Base-by-base conservation (phyloP, 2,113 vertebrate species). In the Lepisosteus osseus region DNA sequence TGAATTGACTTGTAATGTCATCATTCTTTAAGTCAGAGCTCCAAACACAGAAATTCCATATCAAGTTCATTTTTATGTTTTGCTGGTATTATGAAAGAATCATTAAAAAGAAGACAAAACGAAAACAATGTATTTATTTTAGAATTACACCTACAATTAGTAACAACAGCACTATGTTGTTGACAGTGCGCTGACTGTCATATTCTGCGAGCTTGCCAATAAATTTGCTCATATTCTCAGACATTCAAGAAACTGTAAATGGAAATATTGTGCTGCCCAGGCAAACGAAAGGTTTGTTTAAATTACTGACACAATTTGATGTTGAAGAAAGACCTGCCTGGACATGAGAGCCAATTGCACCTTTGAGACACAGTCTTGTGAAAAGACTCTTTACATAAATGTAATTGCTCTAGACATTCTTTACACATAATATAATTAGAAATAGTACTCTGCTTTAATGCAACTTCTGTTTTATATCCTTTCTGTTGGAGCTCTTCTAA, bases 241-340 rank as follows among this genome's bases (percentile, higher is more conserved):
- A 61, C 77, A 71, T 73, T 65, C 75, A 74, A 74, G 4, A 17
- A 73, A 72, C 57, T 70, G 66, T 29, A 29, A 29, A 73, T 0
- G 41, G 78, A 70, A 54, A 68, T 65, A 70, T 75, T 55, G 73
- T 68, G 70, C 9, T 61, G 70, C 54, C 63, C 54, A 0, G 67
- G 45, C 65, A 74, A 84, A 78, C 7, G 62, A 62, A 79, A 71
- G 64, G 0, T 29, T 29, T 63, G 2, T 63, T 67, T 64, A 45
- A 72, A 78, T 68, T 76, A 42, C 57, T 59, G 57, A 59, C 14
- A 59, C 54, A n/a, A 72, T 73, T 74, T 80, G 67, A 57, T 42
- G 42, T 72, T 3, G 51, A 59, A 59, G 12, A 69, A 72, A 65
- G 44, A 56, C 70, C 42, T 80, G 73, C 64, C 9, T 6, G 47